Conservation (phyloP, 1,140 invertebrate species). For the Phthorimaea operculella region DNA sequence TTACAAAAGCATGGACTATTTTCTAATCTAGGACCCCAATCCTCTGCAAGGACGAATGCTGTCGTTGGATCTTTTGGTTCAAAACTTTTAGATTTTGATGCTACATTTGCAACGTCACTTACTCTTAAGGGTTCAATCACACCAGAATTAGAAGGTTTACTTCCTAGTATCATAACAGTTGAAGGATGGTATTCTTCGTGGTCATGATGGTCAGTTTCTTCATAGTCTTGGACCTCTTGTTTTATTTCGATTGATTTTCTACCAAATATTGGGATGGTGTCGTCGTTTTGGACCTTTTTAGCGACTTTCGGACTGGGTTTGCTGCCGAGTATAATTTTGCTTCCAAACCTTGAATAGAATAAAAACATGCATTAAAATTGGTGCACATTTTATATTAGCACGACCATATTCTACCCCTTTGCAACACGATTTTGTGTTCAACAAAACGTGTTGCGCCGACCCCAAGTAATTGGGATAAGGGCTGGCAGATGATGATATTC, state of each 20-base stretch:
- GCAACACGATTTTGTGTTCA: too few species aligned
- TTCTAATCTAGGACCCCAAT: conserved; percentile 23
- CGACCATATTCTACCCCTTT: too few species aligned
- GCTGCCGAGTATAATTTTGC: conserved; percentile 32
- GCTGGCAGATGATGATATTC: too few species aligned
- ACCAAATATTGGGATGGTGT: not conserved
- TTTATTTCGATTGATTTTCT: not conserved
- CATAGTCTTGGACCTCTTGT: not conserved
- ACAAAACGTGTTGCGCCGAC: too few species aligned
- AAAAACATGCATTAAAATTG: too few species aligned
- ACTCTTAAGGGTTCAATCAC: too few species aligned
- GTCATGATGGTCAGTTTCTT: not conserved
- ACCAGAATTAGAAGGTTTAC: not conserved
- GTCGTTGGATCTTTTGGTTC: not conserved
- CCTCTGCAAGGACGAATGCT: conserved; percentile 21
- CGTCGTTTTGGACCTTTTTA: not conserved
- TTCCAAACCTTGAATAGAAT: conserved; percentile 4
- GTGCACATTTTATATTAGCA: too few species aligned
- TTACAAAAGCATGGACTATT: conserved; percentile 28
- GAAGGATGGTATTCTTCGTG: not conserved
- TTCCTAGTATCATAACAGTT: not conserved
- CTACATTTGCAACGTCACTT: too few species aligned
- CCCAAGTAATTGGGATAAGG: too few species aligned
- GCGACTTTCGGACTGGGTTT: conserved; percentile 18
- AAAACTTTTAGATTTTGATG: too few species aligned